Conservation (phyloP, 2,113 vertebrate species). For the Sceloporus tristichus region DNA sequence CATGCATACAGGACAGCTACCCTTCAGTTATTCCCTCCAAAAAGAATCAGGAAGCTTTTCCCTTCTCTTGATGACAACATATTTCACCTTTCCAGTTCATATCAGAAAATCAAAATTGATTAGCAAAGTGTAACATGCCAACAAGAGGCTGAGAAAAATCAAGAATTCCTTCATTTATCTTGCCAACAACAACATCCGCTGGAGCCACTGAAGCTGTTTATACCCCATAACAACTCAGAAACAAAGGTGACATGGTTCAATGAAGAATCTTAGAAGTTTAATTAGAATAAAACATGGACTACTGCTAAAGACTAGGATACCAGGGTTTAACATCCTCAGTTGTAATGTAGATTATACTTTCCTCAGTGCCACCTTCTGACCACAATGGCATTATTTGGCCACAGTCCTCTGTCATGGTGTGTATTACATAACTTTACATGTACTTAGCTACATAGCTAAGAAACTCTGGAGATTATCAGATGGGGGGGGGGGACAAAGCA, state of each 20-base stretch:
- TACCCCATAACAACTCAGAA: background rate
- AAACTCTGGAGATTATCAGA: too few species aligned
- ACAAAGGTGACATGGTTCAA: background rate
- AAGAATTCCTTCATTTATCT: background rate
- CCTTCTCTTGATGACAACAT: background rate
- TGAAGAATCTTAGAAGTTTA: background rate
- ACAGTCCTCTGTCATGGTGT: too few species aligned
- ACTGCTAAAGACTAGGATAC: background rate
- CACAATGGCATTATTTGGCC: too few species aligned
- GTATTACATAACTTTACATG: too few species aligned
- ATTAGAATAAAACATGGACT: background rate
- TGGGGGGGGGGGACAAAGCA: too few species aligned
- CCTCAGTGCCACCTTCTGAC: background rate
- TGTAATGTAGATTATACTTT: background rate
- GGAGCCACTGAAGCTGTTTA: background rate
- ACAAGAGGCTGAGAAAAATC: background rate
- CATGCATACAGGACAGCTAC: background rate
- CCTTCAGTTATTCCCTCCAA: background rate
- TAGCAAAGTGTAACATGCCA: background rate
- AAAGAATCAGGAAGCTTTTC: background rate
- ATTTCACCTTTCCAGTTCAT: background rate
- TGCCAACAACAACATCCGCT: background rate
- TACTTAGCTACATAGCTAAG: too few species aligned
- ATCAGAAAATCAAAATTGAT: background rate
- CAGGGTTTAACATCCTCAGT: background rate